Conservation (phyloP, 2,113 vertebrate species). For the Illadopsis cleaveri region DNA sequence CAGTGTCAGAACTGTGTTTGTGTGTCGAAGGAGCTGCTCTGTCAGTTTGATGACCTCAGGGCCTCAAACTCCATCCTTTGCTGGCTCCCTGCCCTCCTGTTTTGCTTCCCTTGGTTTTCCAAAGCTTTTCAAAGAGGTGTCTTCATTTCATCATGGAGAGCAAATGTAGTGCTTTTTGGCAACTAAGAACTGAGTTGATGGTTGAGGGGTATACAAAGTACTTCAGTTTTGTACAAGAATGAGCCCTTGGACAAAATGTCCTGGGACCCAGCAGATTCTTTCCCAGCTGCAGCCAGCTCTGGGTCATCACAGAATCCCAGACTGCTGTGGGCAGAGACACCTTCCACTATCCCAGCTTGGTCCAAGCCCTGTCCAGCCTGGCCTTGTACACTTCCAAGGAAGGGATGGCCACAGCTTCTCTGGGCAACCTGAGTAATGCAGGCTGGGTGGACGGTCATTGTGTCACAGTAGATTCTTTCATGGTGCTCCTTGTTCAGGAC, state of each 20-base stretch:
- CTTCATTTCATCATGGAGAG: not conserved
- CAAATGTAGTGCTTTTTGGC: not conserved
- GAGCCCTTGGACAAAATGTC: not conserved
- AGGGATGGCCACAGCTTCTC: not conserved
- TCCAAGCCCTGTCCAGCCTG: not conserved
- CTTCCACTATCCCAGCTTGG: not conserved
- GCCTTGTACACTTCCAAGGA: not conserved
- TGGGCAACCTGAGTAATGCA: not conserved
- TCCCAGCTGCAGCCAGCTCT: not conserved
- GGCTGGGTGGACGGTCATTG: not conserved
- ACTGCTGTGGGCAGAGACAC: not conserved
- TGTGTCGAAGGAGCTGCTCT: not conserved
- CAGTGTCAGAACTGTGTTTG: rapidly evolving
- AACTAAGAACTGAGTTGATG: not conserved
- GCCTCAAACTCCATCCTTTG: not conserved
- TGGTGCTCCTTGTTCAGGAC: not conserved
- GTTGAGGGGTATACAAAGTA: not conserved
- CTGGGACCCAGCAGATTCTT: not conserved
- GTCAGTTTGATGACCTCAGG: not conserved
- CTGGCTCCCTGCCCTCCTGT: not conserved
- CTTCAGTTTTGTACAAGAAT: not conserved
- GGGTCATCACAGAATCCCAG: not conserved
- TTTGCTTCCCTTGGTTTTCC: not conserved
- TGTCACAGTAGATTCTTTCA: not conserved
- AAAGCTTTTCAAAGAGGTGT: not conserved